Base-by-base conservation (phyloP, 92 coral and sea anemone species). In the Pocillopora meandrina region DNA sequence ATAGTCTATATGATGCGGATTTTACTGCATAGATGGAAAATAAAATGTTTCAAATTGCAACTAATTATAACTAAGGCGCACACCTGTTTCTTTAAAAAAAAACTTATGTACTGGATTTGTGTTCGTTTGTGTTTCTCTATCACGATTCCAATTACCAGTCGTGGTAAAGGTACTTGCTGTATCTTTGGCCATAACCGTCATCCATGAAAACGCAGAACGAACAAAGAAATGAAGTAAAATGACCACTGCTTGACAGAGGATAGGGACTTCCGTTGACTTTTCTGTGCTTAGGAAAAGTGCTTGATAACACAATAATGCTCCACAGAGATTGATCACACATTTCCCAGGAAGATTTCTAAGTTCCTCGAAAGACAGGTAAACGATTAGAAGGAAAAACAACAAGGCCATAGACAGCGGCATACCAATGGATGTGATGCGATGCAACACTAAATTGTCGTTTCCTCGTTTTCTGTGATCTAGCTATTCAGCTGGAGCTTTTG, bases 121-220 rank as follows among this genome's bases (percentile, higher is more conserved):
- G 26, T 26, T 26, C 26, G 26, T 26, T 0, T 26, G 26, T 26
- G 16, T 16, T 31, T 34, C 17, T 12, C 5, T 72, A 33, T 18
- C 2, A 55, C 16, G 23, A 35, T 21, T 79, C 4, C 13, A 34
- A 76, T 70, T 4, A 81, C 85, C 76, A 33, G 69, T 26, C 9
- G 12, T 69, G 35, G 31, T 35, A 21, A 81, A 81, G 0, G 85
- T 70, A 42, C 11, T 70, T 59, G 85, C 85, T 5, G 87, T 77
- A 68, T 92, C 92, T 61, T 76, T 90, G 67, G 92, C 87, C 83
- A 90, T 69, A 21, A 85, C 89, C 78, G 88, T 88, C 83, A 90
- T 87, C 96, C 96, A 93, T 9, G 91, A 85, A 78, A 93, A 90
- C 19, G 87, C 77, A 17, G 92, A 81, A 0, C 90, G 87, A 18